Evolutionary conservation across 2,888 invertebrate genomes (phyloP), one percentile per base, ranked within the genome.

Genomic region (Temnothorax ravouxi): DNA sequence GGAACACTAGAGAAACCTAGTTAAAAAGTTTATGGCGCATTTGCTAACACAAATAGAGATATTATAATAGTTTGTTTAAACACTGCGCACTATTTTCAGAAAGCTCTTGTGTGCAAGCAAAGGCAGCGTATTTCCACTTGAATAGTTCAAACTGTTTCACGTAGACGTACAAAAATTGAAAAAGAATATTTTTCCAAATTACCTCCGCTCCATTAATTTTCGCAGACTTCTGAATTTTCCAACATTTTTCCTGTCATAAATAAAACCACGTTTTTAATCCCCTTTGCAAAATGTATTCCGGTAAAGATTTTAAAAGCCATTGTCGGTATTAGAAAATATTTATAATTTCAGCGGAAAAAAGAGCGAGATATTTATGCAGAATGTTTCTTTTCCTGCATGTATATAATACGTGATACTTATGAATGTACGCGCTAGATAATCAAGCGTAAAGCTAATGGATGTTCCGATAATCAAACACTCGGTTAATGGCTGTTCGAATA

Each of bases 401-500:
- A 21, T 29, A 29, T 29, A 29, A 29, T 29, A 29, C 15, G 34
- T 56, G 44, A 77, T 79, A 77, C 71, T 79, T 72, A 72, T 41
- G 21, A 59, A 72, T 79, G 47, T 59, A 59, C 21, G n/a, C n/a
- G 21, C 18, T 59, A 47, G 56, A 59, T 79, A 79, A 56, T 79
- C 47, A 34, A 72, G 21, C 47, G 25, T 34, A 79, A 79, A 79
- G 79, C 75, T 79, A 79, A 79, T 79, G 79, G 75, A 79, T 72
- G 69, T 79, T 79, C 59, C 79, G 47, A 59, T 79, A 79, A 79
- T 79, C 79, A 56, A 79, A 79, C 59, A 47, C 21, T 47, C 56
- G 34, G 34, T 25, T 79, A 74, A 72, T 79, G 59, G 72, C 75
- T 72, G 47, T 79, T 59, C 79, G 74, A 74, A 79, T 79, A 79